These are phyloP conservation scores for Scaptodrosophila lebanonensis DNA, from an alignment of 1,140 invertebrate species.

Conservation along the genomic window DNA sequence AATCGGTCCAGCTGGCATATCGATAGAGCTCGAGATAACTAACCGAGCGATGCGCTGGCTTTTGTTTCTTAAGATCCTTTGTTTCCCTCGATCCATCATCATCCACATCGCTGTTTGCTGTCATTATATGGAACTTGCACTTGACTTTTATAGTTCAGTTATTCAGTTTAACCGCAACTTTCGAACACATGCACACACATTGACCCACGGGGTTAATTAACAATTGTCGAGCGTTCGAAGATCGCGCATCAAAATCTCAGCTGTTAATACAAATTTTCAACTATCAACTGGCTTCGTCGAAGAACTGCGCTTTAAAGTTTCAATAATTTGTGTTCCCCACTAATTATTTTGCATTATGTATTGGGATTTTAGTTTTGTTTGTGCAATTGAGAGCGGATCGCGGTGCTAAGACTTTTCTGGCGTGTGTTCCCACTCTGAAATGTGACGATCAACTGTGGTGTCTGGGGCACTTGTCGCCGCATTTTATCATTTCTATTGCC, in stretches of 20 bases:
- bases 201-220: constrained; percentile 67
- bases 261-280: background rate
- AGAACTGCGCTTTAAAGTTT: constrained; percentile 25
- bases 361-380: background rate
- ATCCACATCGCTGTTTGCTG: constrained; percentile 15
- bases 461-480: constrained; percentile 19
- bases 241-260: constrained; percentile 24
- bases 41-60: constrained; percentile 19
- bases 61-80: constrained; percentile 36
- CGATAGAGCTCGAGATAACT: constrained; percentile 78
- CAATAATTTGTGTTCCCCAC: background rate
- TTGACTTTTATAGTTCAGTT: background rate
- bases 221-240: constrained; percentile 43
- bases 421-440: constrained; percentile 31
- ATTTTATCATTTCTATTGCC: constrained; percentile 57
- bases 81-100: constrained; percentile 12
- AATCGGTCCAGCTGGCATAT: constrained; percentile 74
- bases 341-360: constrained; percentile 36
- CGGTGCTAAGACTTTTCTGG: constrained; percentile 2
- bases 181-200: constrained; percentile 43
- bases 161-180: constrained; percentile 17
- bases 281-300: constrained; percentile 19
- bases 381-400: background rate
- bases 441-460: constrained; percentile 38
- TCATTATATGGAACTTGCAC: constrained; percentile 27